Base-by-base conservation (phyloP, 1,140 invertebrate species). In the Tigriopus japonicus region DNA sequence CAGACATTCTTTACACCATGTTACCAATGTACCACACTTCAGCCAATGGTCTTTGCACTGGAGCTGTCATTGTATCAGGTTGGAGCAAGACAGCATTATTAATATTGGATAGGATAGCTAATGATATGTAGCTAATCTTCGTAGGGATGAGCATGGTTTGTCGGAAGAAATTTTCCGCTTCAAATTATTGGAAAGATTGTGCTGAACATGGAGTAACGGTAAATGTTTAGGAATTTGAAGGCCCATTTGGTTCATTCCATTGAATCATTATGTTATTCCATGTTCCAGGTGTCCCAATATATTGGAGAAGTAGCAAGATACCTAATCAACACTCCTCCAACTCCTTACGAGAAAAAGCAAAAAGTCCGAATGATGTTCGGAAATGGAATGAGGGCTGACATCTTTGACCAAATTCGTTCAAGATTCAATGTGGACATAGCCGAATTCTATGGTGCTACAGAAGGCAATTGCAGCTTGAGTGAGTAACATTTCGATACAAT, bases 101-200 rank as follows among this genome's bases (percentile, higher is more conserved):
- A 35, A 35, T 5, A 5, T 35, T 35, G 28, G 28, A 35, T 9
- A 9, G 78, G 7, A 66, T 70, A 53, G 60, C 72, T 15, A 67
- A 75, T 21, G 68, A 76, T 14, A 75, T 76, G 9, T 75, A 81
- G 70, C 73, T 76, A 5, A 62, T 97, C 0, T 65, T 89, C 0
- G 71, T 81, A 68, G 95, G 93, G 42, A 80, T 80, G 42, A 86
- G 86, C 0, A 78, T 87, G 49, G 87, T 92, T 2, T 82, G 98
- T 53, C 76, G 86, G 40, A 81, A 81, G 67, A 97, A 96, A 73
- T 99, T 99, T 74, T 97, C 92, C 14, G 94, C 92, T 35, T 89
- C 87, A 21, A 79, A 84, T 52, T 98, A 93, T 71, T 98, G 95
- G 79, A 76, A 77, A n/a, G 95, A 98, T 70, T 95, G 93, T 70